Conservation (phyloP, 92 coral and sea anemone species). For the Montipora capitata region DNA sequence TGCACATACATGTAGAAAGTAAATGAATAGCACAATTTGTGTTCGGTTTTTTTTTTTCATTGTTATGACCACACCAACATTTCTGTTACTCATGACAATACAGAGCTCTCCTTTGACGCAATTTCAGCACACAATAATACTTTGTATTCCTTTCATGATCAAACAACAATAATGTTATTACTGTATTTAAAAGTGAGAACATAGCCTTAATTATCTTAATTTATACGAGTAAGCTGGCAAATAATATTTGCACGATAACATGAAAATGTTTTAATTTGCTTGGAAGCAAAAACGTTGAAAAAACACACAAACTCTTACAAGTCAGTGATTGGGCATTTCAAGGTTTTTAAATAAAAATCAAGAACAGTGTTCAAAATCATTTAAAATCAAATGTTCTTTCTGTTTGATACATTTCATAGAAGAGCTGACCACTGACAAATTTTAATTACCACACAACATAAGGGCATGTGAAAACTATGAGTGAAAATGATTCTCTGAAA, state of each 20-base stretch:
- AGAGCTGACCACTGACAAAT: background rate
- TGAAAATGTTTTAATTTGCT: background rate
- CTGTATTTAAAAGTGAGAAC: background rate
- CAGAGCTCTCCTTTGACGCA: background rate
- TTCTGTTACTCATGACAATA: background rate
- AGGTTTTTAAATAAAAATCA: constrained; percentile 15
- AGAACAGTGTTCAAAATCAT: background rate
- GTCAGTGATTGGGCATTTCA: constrained; percentile 22
- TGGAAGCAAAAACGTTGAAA: background rate
- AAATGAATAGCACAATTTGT: too few species aligned
- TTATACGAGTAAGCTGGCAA: background rate
- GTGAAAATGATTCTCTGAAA: background rate
- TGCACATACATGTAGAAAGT: too few species aligned
- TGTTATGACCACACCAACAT: background rate
- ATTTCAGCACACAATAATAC: background rate
- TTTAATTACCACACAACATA: too few species aligned
- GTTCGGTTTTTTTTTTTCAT: too few species aligned
- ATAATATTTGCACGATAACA: background rate
- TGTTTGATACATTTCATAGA: background rate
- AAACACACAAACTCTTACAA: constrained; percentile 1
- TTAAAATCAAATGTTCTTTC: background rate
- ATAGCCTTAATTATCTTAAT: background rate
- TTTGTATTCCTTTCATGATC: background rate
- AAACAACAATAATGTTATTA: background rate
- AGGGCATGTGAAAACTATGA: background rate